A percentile compares a stretch with the other conserved stretches of the same genome.
Conservation (phyloP, 2,797 vertebrate species). For the Scolopax bukidnonensis region DNA sequence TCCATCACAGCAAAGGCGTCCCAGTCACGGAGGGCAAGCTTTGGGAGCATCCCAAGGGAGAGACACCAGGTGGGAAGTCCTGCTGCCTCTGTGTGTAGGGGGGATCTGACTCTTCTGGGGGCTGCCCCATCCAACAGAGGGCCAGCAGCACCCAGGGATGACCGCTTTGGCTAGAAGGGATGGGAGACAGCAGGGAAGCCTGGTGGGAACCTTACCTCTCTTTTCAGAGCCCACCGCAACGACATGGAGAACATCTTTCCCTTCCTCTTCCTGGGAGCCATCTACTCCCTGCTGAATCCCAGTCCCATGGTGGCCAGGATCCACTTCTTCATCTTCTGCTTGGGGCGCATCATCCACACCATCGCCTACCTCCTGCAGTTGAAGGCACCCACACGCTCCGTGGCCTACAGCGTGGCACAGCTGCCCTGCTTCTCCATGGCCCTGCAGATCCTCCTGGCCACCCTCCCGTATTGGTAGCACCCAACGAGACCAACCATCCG, state of each 20-base stretch:
- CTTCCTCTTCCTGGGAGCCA: constrained; percentile 92
- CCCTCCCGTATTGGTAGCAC: constrained; percentile 72
- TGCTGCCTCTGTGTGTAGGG: not conserved
- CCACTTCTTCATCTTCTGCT: constrained; percentile 90
- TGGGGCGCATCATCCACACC: constrained; percentile 86
- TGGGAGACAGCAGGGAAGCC: not conserved
- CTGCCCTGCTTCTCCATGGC: constrained; percentile 93
- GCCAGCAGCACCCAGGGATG: not conserved
- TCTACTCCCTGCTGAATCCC: constrained; percentile 89
- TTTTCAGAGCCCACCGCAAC: constrained; percentile 87
- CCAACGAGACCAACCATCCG: rapidly evolving
- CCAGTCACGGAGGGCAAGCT: not conserved
- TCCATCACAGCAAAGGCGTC: not conserved
- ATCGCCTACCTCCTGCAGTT: constrained; percentile 86
- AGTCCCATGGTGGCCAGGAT: constrained; percentile 79
- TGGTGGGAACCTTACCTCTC: not conserved
- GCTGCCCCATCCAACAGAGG: not conserved
- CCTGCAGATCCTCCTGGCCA: constrained; percentile 85
- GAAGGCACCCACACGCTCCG: constrained; percentile 85
- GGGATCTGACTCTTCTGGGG: not conserved
- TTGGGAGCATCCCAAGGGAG: not conserved
- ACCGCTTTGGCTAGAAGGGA: not conserved
- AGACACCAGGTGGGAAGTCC: not conserved
- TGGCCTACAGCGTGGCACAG: constrained; percentile 88
- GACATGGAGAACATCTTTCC: constrained; percentile 96